Evolutionary conservation across 1,140 invertebrate genomes (phyloP), one percentile per base, ranked within the genome.

Genomic region (Aphis craccivora): DNA sequence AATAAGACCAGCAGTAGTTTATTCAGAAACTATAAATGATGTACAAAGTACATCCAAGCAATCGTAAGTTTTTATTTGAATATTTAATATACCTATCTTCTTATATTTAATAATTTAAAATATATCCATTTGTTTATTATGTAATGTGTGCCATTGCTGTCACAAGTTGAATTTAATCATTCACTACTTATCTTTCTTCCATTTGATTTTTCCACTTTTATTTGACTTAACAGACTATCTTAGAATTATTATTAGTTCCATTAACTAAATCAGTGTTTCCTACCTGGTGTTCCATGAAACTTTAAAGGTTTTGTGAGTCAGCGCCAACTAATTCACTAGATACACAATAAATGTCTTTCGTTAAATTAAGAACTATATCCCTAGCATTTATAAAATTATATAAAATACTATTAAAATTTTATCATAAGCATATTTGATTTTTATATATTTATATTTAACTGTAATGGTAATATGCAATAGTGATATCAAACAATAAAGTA

Each of bases 21-120:
- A 93, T 40, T 93, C 91, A 30, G 48, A 93, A 40, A 6, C 51
- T 35, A 55, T 84, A 86, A 93, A 93, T 93, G 48, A 53, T 84
- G 37, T 40, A 37, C 91, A 83, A 84, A 55, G 91, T 86, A 86
- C 91, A 84, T 86, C 81, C 2, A 93, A 93, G 86, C n/a, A 93
- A 43, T 84, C 11, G 91, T 93, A 53, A 93, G 91, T 86, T 45
- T 90, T 91, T 76, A 90, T 55, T 90, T 55, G 25, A 48, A 88
- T 51, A 86, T 55, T 90, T 37, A 90, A 22, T 18, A 76, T n/a
- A 9, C 9, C 25, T 2, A 18, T 4, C 30, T 14, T n/a, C 11
- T 67, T 67, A n/a, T 11, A n/a, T 5, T 18, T 0, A 76, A n/a
- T n/a, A 23, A n/a, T n/a, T n/a, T 76, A 18, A 76, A 76, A n/a